Evolutionary conservation across 2,113 vertebrate species (phyloP).

Genomic region (Nannobrachium achirus): DNA sequence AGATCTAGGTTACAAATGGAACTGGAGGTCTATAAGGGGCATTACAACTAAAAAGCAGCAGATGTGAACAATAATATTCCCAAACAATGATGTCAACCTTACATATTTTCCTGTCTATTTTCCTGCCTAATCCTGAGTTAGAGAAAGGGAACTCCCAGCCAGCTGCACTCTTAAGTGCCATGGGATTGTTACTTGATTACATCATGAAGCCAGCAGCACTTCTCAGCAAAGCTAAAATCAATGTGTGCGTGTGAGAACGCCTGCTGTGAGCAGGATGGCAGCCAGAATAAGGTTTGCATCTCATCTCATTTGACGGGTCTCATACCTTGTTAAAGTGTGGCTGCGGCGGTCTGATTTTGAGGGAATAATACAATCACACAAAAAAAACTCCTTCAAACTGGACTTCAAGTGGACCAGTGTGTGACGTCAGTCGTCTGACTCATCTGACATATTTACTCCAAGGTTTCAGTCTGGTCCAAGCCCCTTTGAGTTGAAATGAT

Average conservation of each 20-base stretch:
- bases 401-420: too few species aligned
- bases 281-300: neutral
- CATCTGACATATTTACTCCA: too few species aligned
- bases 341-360: constrained; percentile 17
- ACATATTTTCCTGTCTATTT: constrained; percentile 19
- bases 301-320: constrained; percentile 19
- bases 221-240: constrained; percentile 22
- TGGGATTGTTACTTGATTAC: constrained; percentile 26
- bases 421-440: too few species aligned
- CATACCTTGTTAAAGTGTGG: constrained; percentile 27
- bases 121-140: neutral
- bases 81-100: constrained; percentile 45
- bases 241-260: constrained; percentile 12
- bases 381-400: neutral
- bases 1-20: neutral
- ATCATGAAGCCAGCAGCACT: constrained; percentile 13
- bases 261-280: constrained; percentile 25
- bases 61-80: constrained; percentile 37
- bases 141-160: constrained; percentile 49
- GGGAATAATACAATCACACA: neutral
- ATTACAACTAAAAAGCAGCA: constrained; percentile 39
- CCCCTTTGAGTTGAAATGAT: too few species aligned
- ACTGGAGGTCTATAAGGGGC: neutral
- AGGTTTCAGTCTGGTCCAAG: too few species aligned
- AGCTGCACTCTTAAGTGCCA: constrained; percentile 50